Percentiles rank a stretch among this genome's conserved stretches.
Evolutionary conservation across 92 coral and sea anemone genomes (phyloP).

Genomic region (Actinernus sp.): DNA sequence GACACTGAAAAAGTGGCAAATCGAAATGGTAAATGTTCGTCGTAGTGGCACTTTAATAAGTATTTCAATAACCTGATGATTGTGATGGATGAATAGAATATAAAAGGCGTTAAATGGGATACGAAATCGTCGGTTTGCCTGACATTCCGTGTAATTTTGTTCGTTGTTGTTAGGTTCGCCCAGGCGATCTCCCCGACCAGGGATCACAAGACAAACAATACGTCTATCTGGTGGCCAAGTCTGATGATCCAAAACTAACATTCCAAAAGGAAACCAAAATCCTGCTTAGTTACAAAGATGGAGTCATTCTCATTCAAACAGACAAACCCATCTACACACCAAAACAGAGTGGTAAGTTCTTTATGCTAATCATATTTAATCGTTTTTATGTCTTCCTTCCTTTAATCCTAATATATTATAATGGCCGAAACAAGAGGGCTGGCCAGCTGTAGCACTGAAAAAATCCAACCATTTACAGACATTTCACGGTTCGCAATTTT

Average conservation of each 20-base stretch:
- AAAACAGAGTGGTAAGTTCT: slow-evolving; percentile 85
- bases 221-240: slow-evolving; percentile 90
- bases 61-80: too few relatives aligned
- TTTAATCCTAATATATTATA: too few relatives aligned
- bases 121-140: too few relatives aligned
- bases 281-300: slow-evolving; percentile 80
- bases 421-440: too few relatives aligned
- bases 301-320: slow-evolving; percentile 93
- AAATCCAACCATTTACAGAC: too few relatives aligned
- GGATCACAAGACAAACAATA: slow-evolving; percentile 87
- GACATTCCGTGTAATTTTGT: neutral
- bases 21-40: too few relatives aligned
- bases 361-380: neutral
- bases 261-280: slow-evolving; percentile 81
- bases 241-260: slow-evolving; percentile 65
- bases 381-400: neutral
- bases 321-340: slow-evolving; percentile 99
- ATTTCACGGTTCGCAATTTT: too few relatives aligned
- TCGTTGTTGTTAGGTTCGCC: slow-evolving; percentile 61
- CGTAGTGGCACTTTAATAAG: too few relatives aligned
- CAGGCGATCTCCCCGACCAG: slow-evolving; percentile 77
- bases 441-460: too few relatives aligned
- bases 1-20: too few relatives aligned
- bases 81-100: too few relatives aligned
- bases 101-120: too few relatives aligned